A percentile compares a stretch with the other conserved stretches of the same genome.
These are phyloP conservation scores for Temnothorax curvispinosus DNA, from an alignment of 1,140 invertebrate species.

Conservation along the genomic window DNA sequence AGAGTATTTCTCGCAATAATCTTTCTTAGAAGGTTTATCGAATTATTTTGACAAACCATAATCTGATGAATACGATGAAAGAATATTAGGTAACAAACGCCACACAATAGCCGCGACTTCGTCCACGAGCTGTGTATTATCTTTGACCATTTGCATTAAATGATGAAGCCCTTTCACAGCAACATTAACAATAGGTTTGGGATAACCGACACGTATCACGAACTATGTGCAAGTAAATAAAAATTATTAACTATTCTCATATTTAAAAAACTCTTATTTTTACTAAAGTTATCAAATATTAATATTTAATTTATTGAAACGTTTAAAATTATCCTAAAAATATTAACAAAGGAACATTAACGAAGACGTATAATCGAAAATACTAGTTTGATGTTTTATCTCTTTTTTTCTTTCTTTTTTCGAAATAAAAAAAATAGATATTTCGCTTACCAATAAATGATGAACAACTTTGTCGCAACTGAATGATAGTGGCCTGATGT, in stretches of 20 bases:
- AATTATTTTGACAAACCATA: slow-evolving; percentile 47
- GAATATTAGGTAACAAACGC: slow-evolving; percentile 65
- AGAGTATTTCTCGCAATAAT: background rate
- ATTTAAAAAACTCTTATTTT: background rate
- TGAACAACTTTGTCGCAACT: slow-evolving; percentile 43
- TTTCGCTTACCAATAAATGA: slow-evolving; percentile 61
- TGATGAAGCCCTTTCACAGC: slow-evolving; percentile 66
- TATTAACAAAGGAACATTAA: background rate
- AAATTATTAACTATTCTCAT: background rate
- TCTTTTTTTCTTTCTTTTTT: too few species aligned
- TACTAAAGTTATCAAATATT: background rate
- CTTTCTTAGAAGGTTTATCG: background rate
- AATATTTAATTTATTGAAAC: background rate
- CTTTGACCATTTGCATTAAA: slow-evolving; percentile 28
- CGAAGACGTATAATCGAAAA: too few species aligned
- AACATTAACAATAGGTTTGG: slow-evolving; percentile 18
- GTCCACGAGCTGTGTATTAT: slow-evolving; percentile 10
- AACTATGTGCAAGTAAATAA: slow-evolving; percentile 27
- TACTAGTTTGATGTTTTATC: too few species aligned
- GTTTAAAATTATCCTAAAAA: background rate
- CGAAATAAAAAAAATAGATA: background rate
- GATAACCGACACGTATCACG: slow-evolving; percentile 28
- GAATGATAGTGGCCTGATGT: slow-evolving; percentile 58
- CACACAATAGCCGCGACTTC: slow-evolving; percentile 64
- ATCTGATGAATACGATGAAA: slow-evolving; percentile 33